Conservation (phyloP, 2,888 invertebrate genomes). For the Apantesis nais region DNA sequence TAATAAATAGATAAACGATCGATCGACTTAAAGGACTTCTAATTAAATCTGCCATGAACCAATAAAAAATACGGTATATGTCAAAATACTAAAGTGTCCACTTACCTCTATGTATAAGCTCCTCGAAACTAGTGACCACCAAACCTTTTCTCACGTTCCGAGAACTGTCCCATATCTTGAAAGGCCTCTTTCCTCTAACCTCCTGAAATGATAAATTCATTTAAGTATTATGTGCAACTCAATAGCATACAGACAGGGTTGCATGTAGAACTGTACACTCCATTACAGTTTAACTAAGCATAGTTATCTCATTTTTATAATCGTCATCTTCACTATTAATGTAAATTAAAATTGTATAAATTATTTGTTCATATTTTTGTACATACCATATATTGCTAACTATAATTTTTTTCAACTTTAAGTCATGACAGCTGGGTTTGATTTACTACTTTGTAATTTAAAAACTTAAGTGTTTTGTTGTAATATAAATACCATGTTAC, state of each 20-base stretch:
- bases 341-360: background rate
- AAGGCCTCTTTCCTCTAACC: constrained; percentile 98
- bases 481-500: constrained; percentile 30
- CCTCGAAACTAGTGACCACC: constrained; percentile 96
- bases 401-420: constrained; percentile 28
- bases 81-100: constrained; percentile 18
- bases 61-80: background rate
- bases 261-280: background rate
- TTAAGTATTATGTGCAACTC: background rate
- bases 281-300: background rate
- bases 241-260: background rate
- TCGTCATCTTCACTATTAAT: background rate
- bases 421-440: background rate
- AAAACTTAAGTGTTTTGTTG: background rate
- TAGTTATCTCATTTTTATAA: background rate
- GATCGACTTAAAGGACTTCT: too few species aligned
- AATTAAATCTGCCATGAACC: background rate
- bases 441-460: background rate
- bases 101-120: constrained; percentile 92
- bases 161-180: constrained; percentile 98
- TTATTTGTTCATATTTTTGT: constrained; percentile 10
- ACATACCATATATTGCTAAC: constrained; percentile 44
- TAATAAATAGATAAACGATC: too few species aligned
- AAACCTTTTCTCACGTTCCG: constrained; percentile 96
- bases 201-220: constrained; percentile 87